Conservation (phyloP, 2,797 vertebrate species). For the Hippopotamyrus pictus region DNA sequence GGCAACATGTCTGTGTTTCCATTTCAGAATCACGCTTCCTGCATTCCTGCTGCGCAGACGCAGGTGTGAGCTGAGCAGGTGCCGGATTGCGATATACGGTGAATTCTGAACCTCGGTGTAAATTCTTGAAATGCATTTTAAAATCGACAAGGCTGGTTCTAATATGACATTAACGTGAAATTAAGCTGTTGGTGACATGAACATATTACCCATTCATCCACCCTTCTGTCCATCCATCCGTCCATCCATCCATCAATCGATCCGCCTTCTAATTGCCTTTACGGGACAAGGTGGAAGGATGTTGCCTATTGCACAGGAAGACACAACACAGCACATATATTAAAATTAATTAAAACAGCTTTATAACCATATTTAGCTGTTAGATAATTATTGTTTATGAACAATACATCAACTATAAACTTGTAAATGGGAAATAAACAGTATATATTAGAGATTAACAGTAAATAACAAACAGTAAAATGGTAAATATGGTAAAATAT, state of each 20-base stretch:
- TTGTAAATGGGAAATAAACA: not conserved
- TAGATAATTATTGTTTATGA: not conserved
- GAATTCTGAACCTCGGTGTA: not conserved
- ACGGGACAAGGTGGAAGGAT: not conserved
- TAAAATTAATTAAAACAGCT: not conserved
- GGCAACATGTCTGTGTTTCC: not conserved
- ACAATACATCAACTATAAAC: not conserved
- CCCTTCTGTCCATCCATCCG: not conserved
- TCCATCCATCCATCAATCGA: not conserved
- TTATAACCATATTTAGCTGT: not conserved
- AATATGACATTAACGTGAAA: not conserved
- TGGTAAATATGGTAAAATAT: not conserved
- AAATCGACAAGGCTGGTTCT: not conserved
- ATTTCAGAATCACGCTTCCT: not conserved
- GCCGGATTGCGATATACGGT: not conserved
- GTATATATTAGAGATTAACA: not conserved
- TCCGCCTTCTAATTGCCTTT: not conserved
- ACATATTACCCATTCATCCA: not conserved
- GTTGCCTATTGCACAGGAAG: not conserved
- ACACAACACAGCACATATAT: not conserved
- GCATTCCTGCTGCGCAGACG: not conserved
- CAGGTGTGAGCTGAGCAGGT: not conserved
- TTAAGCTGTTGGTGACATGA: not conserved
- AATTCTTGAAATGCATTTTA: not conserved
- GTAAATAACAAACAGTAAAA: not conserved